phyloP scores from a whole-genome alignment of 1,140 invertebrate genomes.

The Mizuhopecten yessoensis region DNA sequence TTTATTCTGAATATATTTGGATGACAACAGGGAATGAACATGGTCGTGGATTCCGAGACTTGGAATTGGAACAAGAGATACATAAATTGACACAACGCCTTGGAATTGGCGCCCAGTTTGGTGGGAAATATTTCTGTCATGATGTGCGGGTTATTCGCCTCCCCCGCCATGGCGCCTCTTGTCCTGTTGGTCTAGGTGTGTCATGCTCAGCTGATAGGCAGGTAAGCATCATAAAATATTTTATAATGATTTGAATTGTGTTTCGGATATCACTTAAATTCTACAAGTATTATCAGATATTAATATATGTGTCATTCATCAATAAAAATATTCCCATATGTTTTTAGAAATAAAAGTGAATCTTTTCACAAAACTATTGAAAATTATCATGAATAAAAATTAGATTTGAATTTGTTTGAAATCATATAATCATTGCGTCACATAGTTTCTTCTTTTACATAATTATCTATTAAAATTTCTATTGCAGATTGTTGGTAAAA shows the following conservation, averaged over 20 bases:
- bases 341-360: no score
- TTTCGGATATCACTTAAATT: not conserved
- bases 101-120: conserved; percentile 84
- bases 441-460: no score
- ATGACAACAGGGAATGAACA: conserved; percentile 83
- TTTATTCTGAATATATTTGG: no score
- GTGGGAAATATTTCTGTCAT: conserved; percentile 84
- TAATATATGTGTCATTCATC: no score
- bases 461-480: conserved; percentile 28
- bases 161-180: conserved; percentile 83
- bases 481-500: conserved; percentile 81
- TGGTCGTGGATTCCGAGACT: conserved; percentile 82
- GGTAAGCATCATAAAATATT: conserved; percentile 70
- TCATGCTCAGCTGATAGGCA: conserved; percentile 84
- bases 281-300: no score
- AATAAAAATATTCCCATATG: no score
- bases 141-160: conserved; percentile 83
- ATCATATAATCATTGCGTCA: not conserved
- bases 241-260: not conserved
- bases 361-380: no score
- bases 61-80: conserved; percentile 81
- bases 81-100: conserved; percentile 80
- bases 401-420: no score
- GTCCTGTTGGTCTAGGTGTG: conserved; percentile 83
- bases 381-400: no score